Conservation (phyloP, 2,113 vertebrate genomes). For the Nanorana parkeri region DNA sequence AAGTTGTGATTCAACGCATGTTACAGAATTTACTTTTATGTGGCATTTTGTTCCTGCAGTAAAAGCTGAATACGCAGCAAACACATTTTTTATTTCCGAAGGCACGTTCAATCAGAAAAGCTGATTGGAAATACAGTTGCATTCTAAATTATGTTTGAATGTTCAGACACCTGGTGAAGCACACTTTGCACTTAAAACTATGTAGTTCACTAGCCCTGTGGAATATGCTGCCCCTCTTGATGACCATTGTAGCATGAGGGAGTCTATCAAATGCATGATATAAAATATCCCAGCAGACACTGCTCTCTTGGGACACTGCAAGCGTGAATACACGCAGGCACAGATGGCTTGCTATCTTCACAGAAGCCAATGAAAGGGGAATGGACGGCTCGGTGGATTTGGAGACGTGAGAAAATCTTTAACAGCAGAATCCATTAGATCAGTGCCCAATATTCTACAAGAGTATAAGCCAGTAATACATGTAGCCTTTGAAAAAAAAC, state of each 20-base stretch:
- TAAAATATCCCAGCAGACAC: conserved; percentile 45
- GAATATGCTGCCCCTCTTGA: conserved; percentile 36
- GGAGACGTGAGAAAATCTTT: not conserved
- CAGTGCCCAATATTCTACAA: not conserved
- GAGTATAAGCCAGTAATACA: not conserved
- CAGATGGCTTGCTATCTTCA: conserved; percentile 36
- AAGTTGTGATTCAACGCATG: conserved; percentile 5
- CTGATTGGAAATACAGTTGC: conserved; percentile 12
- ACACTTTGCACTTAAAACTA: conserved; percentile 7
- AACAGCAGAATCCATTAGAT: not conserved
- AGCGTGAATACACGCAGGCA: conserved; percentile 28
- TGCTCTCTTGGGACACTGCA: conserved; percentile 33
- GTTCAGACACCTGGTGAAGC: conserved; percentile 28
- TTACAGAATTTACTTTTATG: conserved; percentile 3
- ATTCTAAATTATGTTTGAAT: conserved; percentile 36
- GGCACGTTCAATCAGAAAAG: conserved; percentile 31
- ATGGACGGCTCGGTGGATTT: not conserved
- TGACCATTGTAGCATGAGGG: conserved; percentile 39
- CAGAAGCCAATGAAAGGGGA: conserved; percentile 8
- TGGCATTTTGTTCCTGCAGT: not conserved
- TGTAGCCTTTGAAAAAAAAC: too few species aligned
- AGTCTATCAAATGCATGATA: conserved; percentile 46
- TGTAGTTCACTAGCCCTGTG: not conserved
- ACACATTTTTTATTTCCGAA: conserved; percentile 1
- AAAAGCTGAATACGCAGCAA: conserved; percentile 2